Evolutionary conservation across 1,140 invertebrate species (phyloP).

Genomic region (Phthorimaea operculella): DNA sequence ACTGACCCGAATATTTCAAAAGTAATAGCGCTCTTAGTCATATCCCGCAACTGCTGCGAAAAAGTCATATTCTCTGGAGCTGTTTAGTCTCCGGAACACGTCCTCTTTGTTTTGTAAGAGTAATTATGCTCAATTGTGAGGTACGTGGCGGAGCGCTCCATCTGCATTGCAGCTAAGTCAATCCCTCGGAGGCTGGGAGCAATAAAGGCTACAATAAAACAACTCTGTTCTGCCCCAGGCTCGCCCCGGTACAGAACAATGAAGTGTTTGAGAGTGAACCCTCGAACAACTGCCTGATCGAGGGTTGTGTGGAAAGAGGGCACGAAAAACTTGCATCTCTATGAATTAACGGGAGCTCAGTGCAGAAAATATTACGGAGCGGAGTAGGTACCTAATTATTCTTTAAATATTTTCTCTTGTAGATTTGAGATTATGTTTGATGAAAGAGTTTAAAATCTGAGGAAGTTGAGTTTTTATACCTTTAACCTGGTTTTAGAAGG

Average conservation of each 20-base stretch:
- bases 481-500: too few relatives aligned
- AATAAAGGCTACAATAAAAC: constrained; percentile 19
- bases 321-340: too few relatives aligned
- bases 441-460: too few relatives aligned
- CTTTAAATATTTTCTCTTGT: too few relatives aligned
- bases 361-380: too few relatives aligned
- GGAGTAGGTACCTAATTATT: too few relatives aligned
- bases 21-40: background rate
- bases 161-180: constrained; percentile 24
- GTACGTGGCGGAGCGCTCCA: constrained; percentile 5
- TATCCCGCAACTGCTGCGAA: background rate
- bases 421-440: too few relatives aligned
- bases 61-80: background rate
- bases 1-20: background rate
- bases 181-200: constrained; percentile 15
- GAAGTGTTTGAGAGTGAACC: background rate
- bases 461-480: too few relatives aligned
- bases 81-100: constrained; percentile 3
- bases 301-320: too few relatives aligned
- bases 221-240: constrained; percentile 10
- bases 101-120: constrained; percentile 5
- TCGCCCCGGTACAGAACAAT: background rate
- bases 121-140: constrained; percentile 5
- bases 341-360: too few relatives aligned
- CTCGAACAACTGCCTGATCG: too few relatives aligned